A percentile compares a stretch with the other conserved stretches of the same genome.
Evolutionary conservation across 2,888 invertebrate genomes (phyloP).

Genomic region (Coenonympha glycerion): DNA sequence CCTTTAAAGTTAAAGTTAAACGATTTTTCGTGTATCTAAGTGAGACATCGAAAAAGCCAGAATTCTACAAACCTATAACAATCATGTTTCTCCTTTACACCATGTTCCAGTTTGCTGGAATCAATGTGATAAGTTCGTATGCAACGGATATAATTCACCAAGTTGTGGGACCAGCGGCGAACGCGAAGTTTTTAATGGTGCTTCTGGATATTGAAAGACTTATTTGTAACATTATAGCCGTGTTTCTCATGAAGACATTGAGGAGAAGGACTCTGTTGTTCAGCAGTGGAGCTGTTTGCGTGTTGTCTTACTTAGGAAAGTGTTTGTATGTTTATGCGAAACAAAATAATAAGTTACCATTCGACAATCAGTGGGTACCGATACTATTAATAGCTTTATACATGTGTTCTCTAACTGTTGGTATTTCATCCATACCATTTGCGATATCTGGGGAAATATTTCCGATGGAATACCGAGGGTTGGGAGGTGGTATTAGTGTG

Average conservation of each 20-base stretch:
- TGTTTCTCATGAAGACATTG: conserved; percentile 76
- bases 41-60: conserved; percentile 56
- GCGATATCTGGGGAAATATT: conserved; percentile 83
- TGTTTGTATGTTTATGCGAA: conserved; percentile 61
- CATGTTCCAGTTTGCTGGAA: conserved; percentile 81
- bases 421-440: conserved; percentile 81
- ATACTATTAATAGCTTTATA: conserved; percentile 71
- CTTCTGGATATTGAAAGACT: conserved; percentile 79
- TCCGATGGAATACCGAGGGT: conserved; percentile 76
- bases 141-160: conserved; percentile 78
- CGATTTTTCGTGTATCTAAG: conserved; percentile 44
- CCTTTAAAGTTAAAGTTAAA: conserved; percentile 37
- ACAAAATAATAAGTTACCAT: conserved; percentile 43
- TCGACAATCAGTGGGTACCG: conserved; percentile 64
- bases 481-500: conserved; percentile 80
- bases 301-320: conserved; percentile 74
- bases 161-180: conserved; percentile 76
- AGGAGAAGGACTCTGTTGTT: conserved; percentile 78
- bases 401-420: conserved; percentile 76
- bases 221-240: conserved; percentile 76
- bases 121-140: conserved; percentile 82
- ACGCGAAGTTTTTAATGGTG: conserved; percentile 79
- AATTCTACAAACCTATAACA: conserved; percentile 77
- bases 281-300: conserved; percentile 76
- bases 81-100: conserved; percentile 79